Evolutionary conservation across 2,888 invertebrate genomes (phyloP).

Genomic region (Mamestra brassicae): DNA sequence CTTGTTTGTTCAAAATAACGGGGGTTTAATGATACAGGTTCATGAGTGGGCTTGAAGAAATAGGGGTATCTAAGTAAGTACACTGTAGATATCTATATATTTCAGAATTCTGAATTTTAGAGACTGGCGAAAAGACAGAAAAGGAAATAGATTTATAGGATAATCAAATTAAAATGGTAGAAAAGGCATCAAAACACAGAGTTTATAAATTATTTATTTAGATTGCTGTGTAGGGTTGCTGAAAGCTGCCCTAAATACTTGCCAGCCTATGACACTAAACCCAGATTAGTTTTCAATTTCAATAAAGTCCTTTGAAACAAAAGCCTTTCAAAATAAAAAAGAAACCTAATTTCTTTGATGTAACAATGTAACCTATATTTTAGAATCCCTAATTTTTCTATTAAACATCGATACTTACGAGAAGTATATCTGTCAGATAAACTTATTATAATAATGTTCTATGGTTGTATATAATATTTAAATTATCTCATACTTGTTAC

Average conservation of each 20-base stretch:
- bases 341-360: no score
- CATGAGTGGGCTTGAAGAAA: neutral
- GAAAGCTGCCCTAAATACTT: neutral
- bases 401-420: no score
- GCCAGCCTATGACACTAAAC: neutral
- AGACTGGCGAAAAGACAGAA: neutral
- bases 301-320: neutral
- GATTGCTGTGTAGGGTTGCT: neutral
- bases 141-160: no score
- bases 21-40: constrained; percentile 57
- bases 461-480: no score
- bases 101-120: neutral
- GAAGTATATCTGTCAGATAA: no score
- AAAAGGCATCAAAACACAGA: no score
- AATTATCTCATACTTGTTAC: neutral
- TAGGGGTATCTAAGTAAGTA: neutral
- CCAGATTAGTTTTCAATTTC: neutral
- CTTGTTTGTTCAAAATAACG: constrained; percentile 65
- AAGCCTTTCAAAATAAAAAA: neutral
- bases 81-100: neutral
- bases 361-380: no score
- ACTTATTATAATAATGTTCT: no score
- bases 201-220: neutral
- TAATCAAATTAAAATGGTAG: no score
- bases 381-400: no score